A percentile compares a stretch with the other conserved stretches of the same genome.
phyloP scores from a whole-genome alignment of 1,140 invertebrate species.

The Chionoecetes opilio region DNA sequence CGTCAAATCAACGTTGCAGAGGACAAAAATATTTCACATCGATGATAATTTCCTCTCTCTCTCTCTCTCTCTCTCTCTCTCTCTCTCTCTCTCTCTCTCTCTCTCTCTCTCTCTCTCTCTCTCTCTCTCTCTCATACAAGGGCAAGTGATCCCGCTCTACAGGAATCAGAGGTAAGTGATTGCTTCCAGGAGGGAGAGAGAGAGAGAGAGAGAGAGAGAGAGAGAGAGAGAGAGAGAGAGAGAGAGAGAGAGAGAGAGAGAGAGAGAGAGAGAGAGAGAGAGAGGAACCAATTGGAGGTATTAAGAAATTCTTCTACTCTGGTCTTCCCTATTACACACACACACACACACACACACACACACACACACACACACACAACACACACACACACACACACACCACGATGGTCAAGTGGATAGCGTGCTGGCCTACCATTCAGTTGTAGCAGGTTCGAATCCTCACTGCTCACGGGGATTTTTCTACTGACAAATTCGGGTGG shows the following conservation, averaged over 20 bases:
- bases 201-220: neutral
- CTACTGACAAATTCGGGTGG: too few relatives aligned
- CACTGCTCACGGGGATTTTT: too few relatives aligned
- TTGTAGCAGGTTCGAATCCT: too few relatives aligned
- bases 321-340: slow-evolving; percentile 6
- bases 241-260: too few relatives aligned
- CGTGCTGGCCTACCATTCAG: too few relatives aligned
- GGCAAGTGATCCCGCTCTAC: slow-evolving; percentile 17
- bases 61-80: slow-evolving; percentile 27
- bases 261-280: too few relatives aligned
- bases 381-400: neutral
- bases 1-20: too few relatives aligned
- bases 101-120: slow-evolving; percentile 48
- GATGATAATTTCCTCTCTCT: neutral
- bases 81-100: slow-evolving; percentile 39
- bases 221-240: neutral
- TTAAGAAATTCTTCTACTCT: neutral
- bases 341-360: slow-evolving; percentile 25
- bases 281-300: neutral
- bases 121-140: slow-evolving; percentile 22
- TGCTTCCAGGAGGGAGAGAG: neutral
- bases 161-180: slow-evolving; percentile 28
- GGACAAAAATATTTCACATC: too few relatives aligned
- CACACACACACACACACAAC: slow-evolving; percentile 35
- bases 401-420: neutral